Evolutionary conservation across 1,140 invertebrate species (phyloP), one percentile per base, ranked within the genome.

Genomic region (Trichonephila inaurata): DNA sequence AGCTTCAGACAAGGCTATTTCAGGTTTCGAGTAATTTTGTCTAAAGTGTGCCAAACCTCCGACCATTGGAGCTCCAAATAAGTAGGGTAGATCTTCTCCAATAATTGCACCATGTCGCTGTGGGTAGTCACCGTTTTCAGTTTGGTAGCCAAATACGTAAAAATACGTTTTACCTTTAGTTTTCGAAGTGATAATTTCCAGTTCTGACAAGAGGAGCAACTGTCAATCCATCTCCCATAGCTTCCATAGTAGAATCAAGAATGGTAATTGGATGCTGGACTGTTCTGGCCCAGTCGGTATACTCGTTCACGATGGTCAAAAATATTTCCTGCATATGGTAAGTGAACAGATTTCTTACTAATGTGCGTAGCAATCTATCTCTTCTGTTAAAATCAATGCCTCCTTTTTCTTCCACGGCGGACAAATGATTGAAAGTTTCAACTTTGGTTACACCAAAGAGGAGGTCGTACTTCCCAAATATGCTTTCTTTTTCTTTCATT

Each of bases 141-240:
- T 98, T 98, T 98, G 95, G 99, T 98, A 96, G 99, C 98, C 98
- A 96, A 99, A 99, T n/a, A 99, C 98, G 95, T 98, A 99, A 82
- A 99, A 96, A 96, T 98, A 99, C 58, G 98, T 98, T 69, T 94
- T 95, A 0, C 88, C 60, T 21, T 94, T 64, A 93, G 97, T 96
- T 72, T 98, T 97, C 28, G 98, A 98, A n/a, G 96, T 99, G 99
- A 86, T 98, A 97, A 96, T 99, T 98, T 0, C 98, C 98, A 0
- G 98, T 98, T 95, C 98, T 97, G 12, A 99, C 97, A 21, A 99
- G 97, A 0, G 99, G 99, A 16, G 98, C 98, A 4, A 99, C 98
- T 51, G 98, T 94, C 40, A 95, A 62, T 44, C 95, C 96, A 94
- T 97, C 96, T 51, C 96, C 96, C 0, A 97, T 93, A 62, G 96